Percentiles rank a stretch among this genome's conserved stretches.
These are phyloP conservation scores for Germaria angustata DNA, from an alignment of 2,888 invertebrate genomes.

Conservation along the genomic window DNA sequence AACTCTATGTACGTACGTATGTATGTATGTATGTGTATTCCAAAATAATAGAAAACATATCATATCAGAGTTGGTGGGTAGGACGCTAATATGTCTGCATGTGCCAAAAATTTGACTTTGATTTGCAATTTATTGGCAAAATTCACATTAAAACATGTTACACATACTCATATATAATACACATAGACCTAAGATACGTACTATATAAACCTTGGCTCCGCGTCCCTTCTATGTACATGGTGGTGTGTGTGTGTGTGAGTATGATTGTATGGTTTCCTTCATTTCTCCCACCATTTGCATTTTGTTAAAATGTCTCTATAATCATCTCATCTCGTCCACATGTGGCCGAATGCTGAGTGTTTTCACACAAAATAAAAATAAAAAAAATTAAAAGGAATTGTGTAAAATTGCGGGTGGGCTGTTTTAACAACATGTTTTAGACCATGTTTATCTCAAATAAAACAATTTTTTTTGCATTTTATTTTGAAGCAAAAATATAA, in stretches of 20 bases:
- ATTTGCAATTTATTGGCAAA: slow-evolving; percentile 76
- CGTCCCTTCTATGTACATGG: neutral
- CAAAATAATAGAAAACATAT: slow-evolving; percentile 51
- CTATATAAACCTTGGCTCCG: neutral
- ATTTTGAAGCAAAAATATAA: slow-evolving; percentile 10
- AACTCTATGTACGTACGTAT: neutral
- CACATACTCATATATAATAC: neutral
- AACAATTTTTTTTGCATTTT: neutral
- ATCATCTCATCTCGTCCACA: slow-evolving; percentile 51
- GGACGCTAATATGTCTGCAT: slow-evolving; percentile 68
- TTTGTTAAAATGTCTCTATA: slow-evolving; percentile 62
- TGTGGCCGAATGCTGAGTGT: neutral
- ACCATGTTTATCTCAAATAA: slow-evolving; percentile 53
- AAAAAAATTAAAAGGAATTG: slow-evolving; percentile 3
- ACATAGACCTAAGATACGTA: neutral
- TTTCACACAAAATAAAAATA: too few species aligned
- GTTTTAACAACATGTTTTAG: slow-evolving; percentile 64
- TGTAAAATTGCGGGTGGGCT: slow-evolving; percentile 62
- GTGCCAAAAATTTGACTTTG: slow-evolving; percentile 74
- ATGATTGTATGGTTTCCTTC: neutral
- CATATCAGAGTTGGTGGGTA: slow-evolving; percentile 64
- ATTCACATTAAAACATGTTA: slow-evolving; percentile 58
- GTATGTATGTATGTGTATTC: neutral
- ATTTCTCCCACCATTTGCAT: slow-evolving; percentile 34
- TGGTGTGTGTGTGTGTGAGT: neutral